Base-by-base conservation (phyloP, 2,888 invertebrate species). In the Gari tellinella region DNA sequence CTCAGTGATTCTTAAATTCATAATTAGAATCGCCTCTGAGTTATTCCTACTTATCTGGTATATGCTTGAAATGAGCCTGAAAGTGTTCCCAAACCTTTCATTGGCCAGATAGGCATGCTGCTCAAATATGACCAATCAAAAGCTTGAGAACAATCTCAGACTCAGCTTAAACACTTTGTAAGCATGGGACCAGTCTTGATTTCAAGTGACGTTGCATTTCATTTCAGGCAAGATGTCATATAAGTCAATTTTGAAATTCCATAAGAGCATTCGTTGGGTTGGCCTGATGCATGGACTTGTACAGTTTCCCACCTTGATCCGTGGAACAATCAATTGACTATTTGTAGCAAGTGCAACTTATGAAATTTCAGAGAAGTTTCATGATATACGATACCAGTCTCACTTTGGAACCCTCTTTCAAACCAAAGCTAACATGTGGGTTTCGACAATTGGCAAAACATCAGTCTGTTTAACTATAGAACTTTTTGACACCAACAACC, bases 201-300 rank as follows among this genome's bases (percentile, higher is more conserved):
- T 7, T 7, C 31, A 31, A 7, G 10, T 31, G 5, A 31, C 10
- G 31, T 7, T 31, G 31, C 31, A 31, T 31, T 31, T 7, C 31
- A 31, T 31, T 62, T n/a, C 72, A 77, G 77, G 77, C 7, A 64
- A 72, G 37, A 17, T 67, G n/a, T 62, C 53, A 3, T 46, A 72
- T 15, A 72, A 72, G 77, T 52, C 72, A 5, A 46, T 72, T 17
- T 55, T 62, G 23, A 77, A 77, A 45, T 26, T 66, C n/a, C 40
- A 56, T 52, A 72, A 77, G 31, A 26, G 62, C 14, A n/a, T 56
- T 3, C 31, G 77, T 40, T 72, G 77, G 77, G 48, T 67, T 19
- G 65, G 65, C 0, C 31, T 68, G 43, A 65, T 48, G 41, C 53
- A 65, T 38, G 77, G 77, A 23, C 31, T 72, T 5, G 12, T 21